A percentile compares a stretch with the other conserved stretches of the same genome.
Evolutionary conservation across 2,797 vertebrate species (phyloP).

Genomic region (Clarias pachynema): DNA sequence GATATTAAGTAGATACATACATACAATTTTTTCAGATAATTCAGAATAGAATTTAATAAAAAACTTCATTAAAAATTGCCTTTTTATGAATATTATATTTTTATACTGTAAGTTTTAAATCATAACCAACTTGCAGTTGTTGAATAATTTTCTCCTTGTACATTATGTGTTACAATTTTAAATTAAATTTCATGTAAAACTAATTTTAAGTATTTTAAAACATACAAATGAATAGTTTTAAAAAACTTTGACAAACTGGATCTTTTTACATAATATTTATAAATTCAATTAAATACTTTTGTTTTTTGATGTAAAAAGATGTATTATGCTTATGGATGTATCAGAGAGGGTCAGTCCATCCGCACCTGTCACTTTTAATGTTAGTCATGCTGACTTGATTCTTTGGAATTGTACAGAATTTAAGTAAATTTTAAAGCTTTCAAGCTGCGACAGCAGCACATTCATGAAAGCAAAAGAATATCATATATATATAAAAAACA

Average conservation of each 20-base stretch:
- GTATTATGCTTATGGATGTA: neutral
- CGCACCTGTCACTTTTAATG: neutral
- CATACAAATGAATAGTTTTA: neutral
- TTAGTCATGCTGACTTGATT: neutral
- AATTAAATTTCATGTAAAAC: neutral
- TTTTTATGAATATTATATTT: neutral
- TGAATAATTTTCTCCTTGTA: neutral
- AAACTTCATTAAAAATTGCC: neutral
- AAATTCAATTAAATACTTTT: neutral
- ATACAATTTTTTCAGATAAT: neutral
- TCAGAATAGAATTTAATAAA: neutral
- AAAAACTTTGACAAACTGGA: too few species aligned
- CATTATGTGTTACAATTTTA: neutral
- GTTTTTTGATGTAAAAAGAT: neutral
- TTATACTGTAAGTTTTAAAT: neutral
- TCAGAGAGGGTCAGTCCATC: neutral
- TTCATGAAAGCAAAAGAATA: slow-evolving; percentile 59
- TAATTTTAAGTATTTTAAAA: neutral
- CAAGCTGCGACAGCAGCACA: neutral
- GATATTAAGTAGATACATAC: too few species aligned
- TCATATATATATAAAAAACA: slow-evolving; percentile 37
- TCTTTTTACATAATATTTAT: neutral
- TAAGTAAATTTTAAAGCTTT: neutral
- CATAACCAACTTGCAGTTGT: neutral
- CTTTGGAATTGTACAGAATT: neutral